These are phyloP conservation scores for Nycticorax nycticorax DNA, from an alignment of 2,113 vertebrate species.

Conservation along the genomic window DNA sequence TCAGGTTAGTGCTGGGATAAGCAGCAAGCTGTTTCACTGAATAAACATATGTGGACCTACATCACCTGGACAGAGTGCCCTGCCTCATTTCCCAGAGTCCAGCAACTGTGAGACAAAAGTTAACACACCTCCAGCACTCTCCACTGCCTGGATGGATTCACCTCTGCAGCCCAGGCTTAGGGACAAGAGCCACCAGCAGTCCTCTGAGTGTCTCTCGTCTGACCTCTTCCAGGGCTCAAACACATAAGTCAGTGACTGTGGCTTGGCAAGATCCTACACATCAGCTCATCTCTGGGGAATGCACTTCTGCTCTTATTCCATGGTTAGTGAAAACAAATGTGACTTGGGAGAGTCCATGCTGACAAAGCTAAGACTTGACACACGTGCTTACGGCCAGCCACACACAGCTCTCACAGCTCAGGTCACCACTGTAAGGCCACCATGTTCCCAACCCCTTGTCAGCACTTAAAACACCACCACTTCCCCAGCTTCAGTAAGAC, in stretches of 20 bases:
- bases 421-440: neutral
- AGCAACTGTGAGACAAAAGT: neutral
- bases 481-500: neutral
- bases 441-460: neutral
- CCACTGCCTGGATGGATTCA: fast-evolving
- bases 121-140: neutral
- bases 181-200: neutral
- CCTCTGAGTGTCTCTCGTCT: neutral
- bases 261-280: neutral
- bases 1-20: neutral
- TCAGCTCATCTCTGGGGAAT: neutral
- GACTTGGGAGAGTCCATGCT: fast-evolving
- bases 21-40: neutral
- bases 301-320: neutral
- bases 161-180: neutral
- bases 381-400: fast-evolving
- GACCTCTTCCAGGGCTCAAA: neutral
- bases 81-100: neutral
- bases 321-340: fast-evolving
- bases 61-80: neutral
- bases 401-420: neutral
- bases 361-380: neutral
- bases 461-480: neutral
- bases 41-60: neutral
- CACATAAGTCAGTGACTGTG: fast-evolving